phyloP scores from a whole-genome alignment of 2,797 vertebrate genomes.

The Leptoclinus maculatus region DNA sequence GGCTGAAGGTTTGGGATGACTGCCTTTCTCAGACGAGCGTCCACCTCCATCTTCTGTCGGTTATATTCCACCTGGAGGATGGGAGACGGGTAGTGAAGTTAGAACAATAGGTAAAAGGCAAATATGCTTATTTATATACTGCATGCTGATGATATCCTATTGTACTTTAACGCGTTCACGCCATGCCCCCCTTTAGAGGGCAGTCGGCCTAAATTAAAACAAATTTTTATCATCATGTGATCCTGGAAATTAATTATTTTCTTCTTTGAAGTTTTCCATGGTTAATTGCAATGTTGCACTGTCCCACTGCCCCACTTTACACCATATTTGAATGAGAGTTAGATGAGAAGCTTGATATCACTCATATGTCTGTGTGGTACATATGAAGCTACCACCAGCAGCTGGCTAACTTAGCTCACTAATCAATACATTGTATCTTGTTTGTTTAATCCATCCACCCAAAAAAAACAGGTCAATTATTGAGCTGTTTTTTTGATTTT shows the following conservation, averaged over 20 bases:
- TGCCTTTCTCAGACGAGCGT: conserved; percentile 92
- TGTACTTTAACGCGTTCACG: background rate
- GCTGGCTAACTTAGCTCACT: background rate
- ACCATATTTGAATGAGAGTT: background rate
- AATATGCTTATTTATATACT: background rate
- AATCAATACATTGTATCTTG: background rate
- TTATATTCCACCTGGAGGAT: conserved; percentile 93
- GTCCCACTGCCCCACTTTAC: background rate
- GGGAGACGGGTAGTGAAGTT: background rate
- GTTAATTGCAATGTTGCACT: background rate
- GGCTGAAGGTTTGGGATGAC: conserved; percentile 94
- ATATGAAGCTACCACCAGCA: background rate
- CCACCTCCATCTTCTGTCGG: conserved; percentile 91
- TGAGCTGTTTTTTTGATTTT: conserved; percentile 1
- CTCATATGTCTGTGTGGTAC: background rate
- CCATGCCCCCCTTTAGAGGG: background rate
- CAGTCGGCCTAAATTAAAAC: background rate
- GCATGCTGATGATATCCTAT: conserved; percentile 7
- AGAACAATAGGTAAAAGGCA: background rate
- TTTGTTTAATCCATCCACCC: conserved; percentile 12
- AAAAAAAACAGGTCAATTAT: background rate
- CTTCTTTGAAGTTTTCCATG: background rate
- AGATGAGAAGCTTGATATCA: background rate
- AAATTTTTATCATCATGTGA: background rate
- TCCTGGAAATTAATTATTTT: background rate